These are phyloP conservation scores for Protodeltote pygarga DNA, from an alignment of 2,888 invertebrate species.

Conservation along the genomic window DNA sequence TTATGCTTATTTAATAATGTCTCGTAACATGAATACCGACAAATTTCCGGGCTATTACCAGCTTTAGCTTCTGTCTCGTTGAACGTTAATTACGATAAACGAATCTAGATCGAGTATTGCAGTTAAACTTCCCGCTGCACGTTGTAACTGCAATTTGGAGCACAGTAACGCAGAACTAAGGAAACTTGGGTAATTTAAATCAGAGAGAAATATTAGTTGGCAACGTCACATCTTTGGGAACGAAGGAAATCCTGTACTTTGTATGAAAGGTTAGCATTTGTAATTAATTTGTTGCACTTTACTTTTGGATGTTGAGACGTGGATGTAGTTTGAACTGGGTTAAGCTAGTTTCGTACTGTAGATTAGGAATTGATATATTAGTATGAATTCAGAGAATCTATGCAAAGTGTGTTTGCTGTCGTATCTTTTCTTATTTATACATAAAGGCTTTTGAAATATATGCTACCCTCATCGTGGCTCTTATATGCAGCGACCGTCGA, in stretches of 20 bases:
- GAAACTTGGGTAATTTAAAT: conserved; percentile 36
- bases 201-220: conserved; percentile 37
- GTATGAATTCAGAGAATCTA: too few species aligned
- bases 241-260: conserved; percentile 25
- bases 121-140: conserved; percentile 41
- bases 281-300: background rate
- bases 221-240: conserved; percentile 15
- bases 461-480: too few species aligned
- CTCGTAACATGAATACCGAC: too few species aligned
- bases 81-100: conserved; percentile 40
- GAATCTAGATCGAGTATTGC: conserved; percentile 32
- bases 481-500: too few species aligned
- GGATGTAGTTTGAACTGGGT: background rate
- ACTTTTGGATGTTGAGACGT: too few species aligned
- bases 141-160: conserved; percentile 38
- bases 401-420: too few species aligned
- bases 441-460: too few species aligned
- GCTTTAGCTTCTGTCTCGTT: conserved; percentile 14
- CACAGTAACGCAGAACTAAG: conserved; percentile 29
- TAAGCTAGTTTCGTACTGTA: too few species aligned
- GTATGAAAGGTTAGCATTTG: background rate
- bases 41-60: conserved; percentile 11
- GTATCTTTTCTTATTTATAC: too few species aligned
- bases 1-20: too few species aligned
- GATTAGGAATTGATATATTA: too few species aligned